Percentiles rank a stretch among this genome's conserved stretches.
These are phyloP conservation scores for Unio delphinus DNA, from an alignment of 2,888 invertebrate genomes.

Conservation along the genomic window DNA sequence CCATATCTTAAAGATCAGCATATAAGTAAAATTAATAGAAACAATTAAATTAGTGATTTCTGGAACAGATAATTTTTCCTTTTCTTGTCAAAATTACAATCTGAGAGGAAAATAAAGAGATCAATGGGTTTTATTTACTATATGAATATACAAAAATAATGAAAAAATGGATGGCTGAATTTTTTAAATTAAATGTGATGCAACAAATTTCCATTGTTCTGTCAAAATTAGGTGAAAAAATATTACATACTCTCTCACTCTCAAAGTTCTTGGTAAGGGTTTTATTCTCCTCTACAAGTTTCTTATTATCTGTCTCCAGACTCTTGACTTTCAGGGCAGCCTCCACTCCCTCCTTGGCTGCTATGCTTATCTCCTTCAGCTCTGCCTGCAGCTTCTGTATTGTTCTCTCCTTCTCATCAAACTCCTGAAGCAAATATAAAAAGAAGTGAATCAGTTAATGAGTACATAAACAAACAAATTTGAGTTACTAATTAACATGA, in stretches of 20 bases:
- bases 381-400: slow-evolving; percentile 55
- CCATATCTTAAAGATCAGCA: too few relatives aligned
- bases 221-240: not conserved
- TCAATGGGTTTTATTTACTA: too few relatives aligned
- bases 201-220: not conserved
- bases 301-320: slow-evolving; percentile 59
- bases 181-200: too few relatives aligned
- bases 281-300: slow-evolving; percentile 62
- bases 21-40: too few relatives aligned
- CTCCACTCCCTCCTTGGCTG: slow-evolving; percentile 63
- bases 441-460: not conserved
- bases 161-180: too few relatives aligned
- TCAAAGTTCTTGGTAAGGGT: slow-evolving; percentile 66
- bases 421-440: slow-evolving; percentile 34
- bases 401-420: slow-evolving; percentile 45
- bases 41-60: too few relatives aligned
- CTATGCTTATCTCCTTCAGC: slow-evolving; percentile 56
- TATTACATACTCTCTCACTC: slow-evolving; percentile 63
- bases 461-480: too few relatives aligned
- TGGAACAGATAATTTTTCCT: too few relatives aligned
- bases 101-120: too few relatives aligned
- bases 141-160: too few relatives aligned
- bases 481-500: too few relatives aligned
- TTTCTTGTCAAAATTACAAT: too few relatives aligned
- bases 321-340: slow-evolving; percentile 59